Percentiles rank a stretch among this genome's conserved stretches.
Evolutionary conservation across 2,888 invertebrate genomes (phyloP).

Genomic region (Drymonia ruficornis): DNA sequence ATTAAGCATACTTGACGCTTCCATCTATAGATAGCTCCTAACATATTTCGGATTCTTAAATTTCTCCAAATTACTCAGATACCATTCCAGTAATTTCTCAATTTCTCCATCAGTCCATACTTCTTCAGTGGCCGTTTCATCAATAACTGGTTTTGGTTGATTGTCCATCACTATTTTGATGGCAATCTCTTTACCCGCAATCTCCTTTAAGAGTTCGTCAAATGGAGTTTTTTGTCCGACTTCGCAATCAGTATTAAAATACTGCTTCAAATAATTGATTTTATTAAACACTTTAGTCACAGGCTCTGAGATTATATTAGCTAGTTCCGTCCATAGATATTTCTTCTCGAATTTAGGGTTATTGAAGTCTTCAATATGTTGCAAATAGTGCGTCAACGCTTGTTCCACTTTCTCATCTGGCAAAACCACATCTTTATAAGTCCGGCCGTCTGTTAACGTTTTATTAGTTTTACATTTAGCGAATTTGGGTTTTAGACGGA

Average conservation of each 20-base stretch:
- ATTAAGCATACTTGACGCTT: slow-evolving; percentile 61
- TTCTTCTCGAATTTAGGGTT: slow-evolving; percentile 71
- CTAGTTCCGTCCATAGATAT: slow-evolving; percentile 69
- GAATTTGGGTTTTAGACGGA: slow-evolving; percentile 59
- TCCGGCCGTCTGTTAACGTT: slow-evolving; percentile 43
- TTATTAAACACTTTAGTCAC: slow-evolving; percentile 67
- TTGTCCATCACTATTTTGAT: slow-evolving; percentile 52
- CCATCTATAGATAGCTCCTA: slow-evolving; percentile 71
- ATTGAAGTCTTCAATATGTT: slow-evolving; percentile 68
- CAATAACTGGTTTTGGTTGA: slow-evolving; percentile 37
- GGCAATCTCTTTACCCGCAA: slow-evolving; percentile 53
- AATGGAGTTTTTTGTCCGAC: slow-evolving; percentile 44
- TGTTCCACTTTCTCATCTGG: slow-evolving; percentile 55
- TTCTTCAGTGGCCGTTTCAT: slow-evolving; percentile 41
- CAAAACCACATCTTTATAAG: slow-evolving; percentile 58
- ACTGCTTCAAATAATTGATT: slow-evolving; percentile 68
- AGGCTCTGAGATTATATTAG: slow-evolving; percentile 56
- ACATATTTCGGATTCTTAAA: slow-evolving; percentile 76
- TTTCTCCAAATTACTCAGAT: slow-evolving; percentile 71
- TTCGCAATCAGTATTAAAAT: slow-evolving; percentile 48
- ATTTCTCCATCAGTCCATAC: slow-evolving; percentile 66
- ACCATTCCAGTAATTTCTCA: slow-evolving; percentile 68
- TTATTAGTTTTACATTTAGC: slow-evolving; percentile 45
- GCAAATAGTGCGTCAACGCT: slow-evolving; percentile 65
- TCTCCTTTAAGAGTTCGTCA: slow-evolving; percentile 52